phyloP scores from a whole-genome alignment of 30 jellyfish, hydroid and myxozoan species.

The Pelagia noctiluca region DNA sequence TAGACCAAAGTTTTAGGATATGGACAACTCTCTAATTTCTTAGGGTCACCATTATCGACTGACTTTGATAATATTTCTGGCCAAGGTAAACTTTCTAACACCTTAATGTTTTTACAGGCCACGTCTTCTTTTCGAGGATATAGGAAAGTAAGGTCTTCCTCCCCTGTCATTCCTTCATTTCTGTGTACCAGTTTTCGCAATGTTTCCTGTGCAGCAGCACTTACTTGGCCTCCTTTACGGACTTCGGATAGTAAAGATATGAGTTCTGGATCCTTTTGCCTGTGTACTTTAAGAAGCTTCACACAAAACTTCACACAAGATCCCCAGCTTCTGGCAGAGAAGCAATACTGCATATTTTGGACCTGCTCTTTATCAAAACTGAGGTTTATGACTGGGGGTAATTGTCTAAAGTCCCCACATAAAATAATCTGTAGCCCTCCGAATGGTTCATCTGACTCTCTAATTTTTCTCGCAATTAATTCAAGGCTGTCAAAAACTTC shows the following conservation, averaged over 20 bases:
- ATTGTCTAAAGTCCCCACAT: slow-evolving; percentile 80
- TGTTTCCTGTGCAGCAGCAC: background rate
- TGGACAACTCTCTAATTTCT: background rate
- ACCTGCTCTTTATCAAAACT: background rate
- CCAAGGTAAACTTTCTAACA: background rate
- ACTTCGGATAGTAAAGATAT: slow-evolving; percentile 46
- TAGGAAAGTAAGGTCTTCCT: background rate
- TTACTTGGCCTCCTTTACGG: slow-evolving; percentile 70
- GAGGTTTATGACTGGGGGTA: slow-evolving; percentile 2
- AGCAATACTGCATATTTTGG: background rate
- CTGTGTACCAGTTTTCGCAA: background rate
- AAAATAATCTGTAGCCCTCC: slow-evolving; percentile 84
- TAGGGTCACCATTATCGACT: background rate
- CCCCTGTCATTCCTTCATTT: background rate
- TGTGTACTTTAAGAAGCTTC: slow-evolving; percentile 59
- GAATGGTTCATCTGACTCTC: slow-evolving; percentile 60
- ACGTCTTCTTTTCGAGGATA: background rate
- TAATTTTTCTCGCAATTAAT: slow-evolving; percentile 51
- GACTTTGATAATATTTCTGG: background rate
- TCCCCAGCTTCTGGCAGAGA: slow-evolving; percentile 73
- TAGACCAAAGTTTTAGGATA: background rate
- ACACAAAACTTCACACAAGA: slow-evolving; percentile 39
- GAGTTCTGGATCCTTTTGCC: slow-evolving; percentile 78
- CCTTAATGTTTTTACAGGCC: background rate
- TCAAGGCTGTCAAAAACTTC: slow-evolving; percentile 68